A percentile compares a stretch with the other conserved stretches of the same genome.
Evolutionary conservation across 2,113 vertebrate species (phyloP).

Genomic region (Peromyscus leucopus): DNA sequence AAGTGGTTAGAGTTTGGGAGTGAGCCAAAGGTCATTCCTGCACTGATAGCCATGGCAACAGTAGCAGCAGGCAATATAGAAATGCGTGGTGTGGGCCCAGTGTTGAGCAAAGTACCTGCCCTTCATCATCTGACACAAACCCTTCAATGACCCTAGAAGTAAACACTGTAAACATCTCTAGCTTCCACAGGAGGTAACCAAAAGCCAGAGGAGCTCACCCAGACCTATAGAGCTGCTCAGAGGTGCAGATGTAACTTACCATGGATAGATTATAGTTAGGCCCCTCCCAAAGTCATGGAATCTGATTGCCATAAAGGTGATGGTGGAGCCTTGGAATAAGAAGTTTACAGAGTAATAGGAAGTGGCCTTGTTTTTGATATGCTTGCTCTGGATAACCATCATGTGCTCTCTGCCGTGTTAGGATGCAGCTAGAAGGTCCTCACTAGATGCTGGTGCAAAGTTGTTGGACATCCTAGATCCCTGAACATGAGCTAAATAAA

Average conservation of each 20-base stretch:
- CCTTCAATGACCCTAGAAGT: background rate
- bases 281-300: background rate
- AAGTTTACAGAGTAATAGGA: background rate
- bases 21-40: background rate
- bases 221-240: background rate
- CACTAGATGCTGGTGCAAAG: background rate
- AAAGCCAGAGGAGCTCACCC: background rate
- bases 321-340: background rate
- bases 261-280: background rate
- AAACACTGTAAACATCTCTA: background rate
- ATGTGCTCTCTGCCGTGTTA: background rate
- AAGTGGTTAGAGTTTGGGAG: slow-evolving; percentile 58
- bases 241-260: background rate
- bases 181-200: background rate
- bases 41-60: background rate
- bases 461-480: background rate
- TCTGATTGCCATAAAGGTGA: background rate
- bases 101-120: background rate
- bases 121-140: background rate
- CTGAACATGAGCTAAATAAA: background rate
- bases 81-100: background rate
- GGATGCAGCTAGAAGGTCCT: background rate
- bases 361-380: background rate
- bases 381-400: background rate
- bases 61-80: background rate